Percentiles rank a stretch among this genome's conserved stretches.
phyloP scores from a whole-genome alignment of 92 coral and sea anemone genomes.

The Phenganax marumi region DNA sequence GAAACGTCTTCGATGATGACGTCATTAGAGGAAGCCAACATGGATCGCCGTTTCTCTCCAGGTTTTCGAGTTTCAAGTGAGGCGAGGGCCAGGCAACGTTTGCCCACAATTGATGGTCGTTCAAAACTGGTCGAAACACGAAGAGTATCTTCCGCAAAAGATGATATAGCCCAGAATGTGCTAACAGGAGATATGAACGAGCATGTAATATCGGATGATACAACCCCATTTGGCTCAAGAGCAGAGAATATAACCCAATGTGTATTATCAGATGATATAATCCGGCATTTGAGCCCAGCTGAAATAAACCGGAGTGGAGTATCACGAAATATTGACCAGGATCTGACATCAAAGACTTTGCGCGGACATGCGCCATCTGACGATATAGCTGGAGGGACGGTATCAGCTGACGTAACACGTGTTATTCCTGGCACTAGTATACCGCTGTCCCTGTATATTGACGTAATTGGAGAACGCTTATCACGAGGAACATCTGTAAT shows the following conservation, averaged over 20 bases:
- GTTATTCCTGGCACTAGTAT: not conserved
- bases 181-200: not conserved
- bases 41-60: not conserved
- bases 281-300: not conserved
- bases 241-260: not conserved
- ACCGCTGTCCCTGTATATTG: constrained; percentile 1
- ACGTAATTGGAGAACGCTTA: constrained; percentile 37
- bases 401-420: not conserved
- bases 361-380: not conserved
- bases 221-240: not conserved
- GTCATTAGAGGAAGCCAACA: constrained; percentile 6
- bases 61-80: not conserved
- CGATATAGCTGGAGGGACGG: not conserved
- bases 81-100: not conserved
- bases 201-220: not conserved
- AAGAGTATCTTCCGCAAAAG: not conserved
- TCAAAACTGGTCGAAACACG: not conserved
- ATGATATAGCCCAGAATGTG: not conserved
- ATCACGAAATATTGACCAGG: too few species aligned
- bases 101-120: constrained; percentile 12
- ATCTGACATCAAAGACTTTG: too few species aligned
- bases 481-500: constrained; percentile 15
- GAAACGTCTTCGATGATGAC: not conserved
- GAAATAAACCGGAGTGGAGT: too few species aligned
- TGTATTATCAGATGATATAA: not conserved